Percentiles rank a stretch among this genome's conserved stretches.
Evolutionary conservation across 2,113 vertebrate genomes (phyloP).

Genomic region (Alosa alosa): DNA sequence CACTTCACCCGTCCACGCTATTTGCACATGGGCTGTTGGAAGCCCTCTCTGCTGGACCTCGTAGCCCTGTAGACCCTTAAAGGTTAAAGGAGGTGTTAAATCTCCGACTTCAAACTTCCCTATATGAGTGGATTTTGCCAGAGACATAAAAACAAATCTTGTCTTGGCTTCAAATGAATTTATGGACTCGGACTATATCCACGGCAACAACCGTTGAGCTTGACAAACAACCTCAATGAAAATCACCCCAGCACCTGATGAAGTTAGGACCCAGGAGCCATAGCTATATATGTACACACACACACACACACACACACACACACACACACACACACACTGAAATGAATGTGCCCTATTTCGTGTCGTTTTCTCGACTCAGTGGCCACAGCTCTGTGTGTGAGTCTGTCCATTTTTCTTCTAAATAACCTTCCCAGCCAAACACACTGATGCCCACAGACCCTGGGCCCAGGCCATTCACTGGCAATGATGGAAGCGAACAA

Average conservation of each 20-base stretch:
- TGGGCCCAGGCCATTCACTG: slow-evolving; percentile 36
- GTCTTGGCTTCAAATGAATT: slow-evolving; percentile 34
- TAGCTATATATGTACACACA: not conserved
- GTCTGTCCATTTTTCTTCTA: slow-evolving; percentile 46
- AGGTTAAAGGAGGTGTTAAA: not conserved
- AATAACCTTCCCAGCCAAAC: slow-evolving; percentile 44
- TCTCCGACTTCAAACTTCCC: not conserved
- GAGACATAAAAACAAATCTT: slow-evolving; percentile 25
- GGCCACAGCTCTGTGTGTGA: slow-evolving; percentile 20
- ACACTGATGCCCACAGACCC: slow-evolving; percentile 18
- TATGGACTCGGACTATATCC: slow-evolving; percentile 24
- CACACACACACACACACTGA: slow-evolving; percentile 19
- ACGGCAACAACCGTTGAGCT: slow-evolving; percentile 19
- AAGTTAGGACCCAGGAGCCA: not conserved
- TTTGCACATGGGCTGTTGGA: not conserved
- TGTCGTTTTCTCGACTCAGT: slow-evolving; percentile 31
- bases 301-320: not conserved
- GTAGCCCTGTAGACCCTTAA: not conserved
- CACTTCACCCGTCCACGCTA: not conserved
- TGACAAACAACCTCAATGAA: slow-evolving; percentile 40
- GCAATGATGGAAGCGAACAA: slow-evolving; percentile 50
- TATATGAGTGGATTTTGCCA: not conserved
- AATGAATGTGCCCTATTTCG: slow-evolving; percentile 38
- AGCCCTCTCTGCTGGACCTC: no score
- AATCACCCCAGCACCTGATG: slow-evolving; percentile 27